These are phyloP conservation scores for Spodoptera exigua DNA, from an alignment of 2,888 invertebrate species.

Conservation along the genomic window DNA sequence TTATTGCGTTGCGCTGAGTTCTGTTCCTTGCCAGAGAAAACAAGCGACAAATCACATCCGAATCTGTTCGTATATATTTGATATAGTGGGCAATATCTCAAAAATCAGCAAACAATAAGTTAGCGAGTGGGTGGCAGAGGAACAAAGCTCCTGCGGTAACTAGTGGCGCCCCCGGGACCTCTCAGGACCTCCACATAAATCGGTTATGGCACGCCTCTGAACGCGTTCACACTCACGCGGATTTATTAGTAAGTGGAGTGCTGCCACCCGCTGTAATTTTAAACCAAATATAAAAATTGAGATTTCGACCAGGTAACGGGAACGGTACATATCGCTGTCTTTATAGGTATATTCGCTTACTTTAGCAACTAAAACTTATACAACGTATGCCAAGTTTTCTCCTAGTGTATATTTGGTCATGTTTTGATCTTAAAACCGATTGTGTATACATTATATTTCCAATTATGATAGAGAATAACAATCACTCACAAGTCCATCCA, in stretches of 20 bases:
- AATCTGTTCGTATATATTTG: slow-evolving; percentile 45
- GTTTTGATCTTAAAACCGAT: too few species aligned
- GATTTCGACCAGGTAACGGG: too few species aligned
- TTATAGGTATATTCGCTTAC: too few species aligned
- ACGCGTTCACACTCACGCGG: slow-evolving; percentile 31
- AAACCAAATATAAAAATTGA: not conserved
- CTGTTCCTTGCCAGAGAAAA: slow-evolving; percentile 17
- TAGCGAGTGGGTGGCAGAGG: slow-evolving; percentile 48
- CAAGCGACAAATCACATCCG: slow-evolving; percentile 46
- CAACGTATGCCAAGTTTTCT: too few species aligned
- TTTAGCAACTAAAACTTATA: too few species aligned
- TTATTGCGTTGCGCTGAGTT: slow-evolving; percentile 5
- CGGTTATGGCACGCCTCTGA: slow-evolving; percentile 57
- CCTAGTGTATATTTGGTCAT: too few species aligned
- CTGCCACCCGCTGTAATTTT: not conserved
- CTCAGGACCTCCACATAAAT: slow-evolving; percentile 51
- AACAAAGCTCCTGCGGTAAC: slow-evolving; percentile 59
- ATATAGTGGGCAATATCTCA: slow-evolving; percentile 56
- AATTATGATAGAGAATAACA: not conserved
- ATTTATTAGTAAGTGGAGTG: slow-evolving; percentile 24
- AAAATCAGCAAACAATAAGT: slow-evolving; percentile 58
- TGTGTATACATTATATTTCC: too few species aligned
- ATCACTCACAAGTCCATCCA: slow-evolving; percentile 15
- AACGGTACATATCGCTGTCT: too few species aligned
- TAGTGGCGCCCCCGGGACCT: slow-evolving; percentile 53